phyloP scores from a whole-genome alignment of 1,140 invertebrate species.

The Andricus grossulariae region DNA sequence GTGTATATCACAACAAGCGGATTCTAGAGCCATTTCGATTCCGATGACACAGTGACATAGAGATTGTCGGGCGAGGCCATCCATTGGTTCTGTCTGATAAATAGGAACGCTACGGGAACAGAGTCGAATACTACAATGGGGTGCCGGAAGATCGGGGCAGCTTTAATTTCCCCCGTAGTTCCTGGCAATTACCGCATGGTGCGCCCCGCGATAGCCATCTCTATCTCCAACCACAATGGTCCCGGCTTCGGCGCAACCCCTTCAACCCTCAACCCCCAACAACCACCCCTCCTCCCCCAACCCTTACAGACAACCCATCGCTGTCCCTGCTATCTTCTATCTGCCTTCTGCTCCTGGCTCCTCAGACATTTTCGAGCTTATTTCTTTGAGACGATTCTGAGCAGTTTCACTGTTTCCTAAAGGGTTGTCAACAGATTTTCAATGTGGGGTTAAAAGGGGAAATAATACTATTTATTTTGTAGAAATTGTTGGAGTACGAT shows the following conservation, averaged over 20 bases:
- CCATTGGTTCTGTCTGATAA: conserved; percentile 68
- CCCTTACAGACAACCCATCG: conserved; percentile 45
- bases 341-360: conserved; percentile 46
- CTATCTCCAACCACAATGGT: conserved; percentile 71
- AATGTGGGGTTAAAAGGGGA: too few relatives aligned
- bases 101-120: conserved; percentile 65
- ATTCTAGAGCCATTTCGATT: conserved; percentile 58
- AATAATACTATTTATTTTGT: too few relatives aligned
- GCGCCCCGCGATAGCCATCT: conserved; percentile 70
- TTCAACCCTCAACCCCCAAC: conserved; percentile 46
- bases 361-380: conserved; percentile 43
- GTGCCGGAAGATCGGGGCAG: conserved; percentile 70
- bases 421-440: neutral
- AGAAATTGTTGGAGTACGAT: too few relatives aligned
- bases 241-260: conserved; percentile 58
- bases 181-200: conserved; percentile 72
- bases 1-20: neutral
- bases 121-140: conserved; percentile 67
- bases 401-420: conserved; percentile 26
- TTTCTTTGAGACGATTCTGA: conserved; percentile 43
- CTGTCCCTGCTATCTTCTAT: conserved; percentile 49
- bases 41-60: conserved; percentile 71
- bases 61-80: conserved; percentile 63
- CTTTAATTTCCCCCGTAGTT: conserved; percentile 74
- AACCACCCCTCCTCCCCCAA: conserved; percentile 36